Conservation (phyloP, 1,140 invertebrate genomes). For the Steinernema feltiae region DNA sequence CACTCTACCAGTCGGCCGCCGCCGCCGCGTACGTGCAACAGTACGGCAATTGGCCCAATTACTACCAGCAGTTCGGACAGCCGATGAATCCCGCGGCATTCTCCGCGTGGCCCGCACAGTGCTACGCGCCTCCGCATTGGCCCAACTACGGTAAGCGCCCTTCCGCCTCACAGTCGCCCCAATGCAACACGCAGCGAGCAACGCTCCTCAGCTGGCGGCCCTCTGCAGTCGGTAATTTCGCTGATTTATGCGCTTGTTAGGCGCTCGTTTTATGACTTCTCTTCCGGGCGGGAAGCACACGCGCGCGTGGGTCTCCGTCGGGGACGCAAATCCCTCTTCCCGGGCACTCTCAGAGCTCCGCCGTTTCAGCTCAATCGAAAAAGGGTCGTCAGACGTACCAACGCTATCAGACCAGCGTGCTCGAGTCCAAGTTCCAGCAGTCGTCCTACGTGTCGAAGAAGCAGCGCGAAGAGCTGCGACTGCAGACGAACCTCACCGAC, state of each 20-base stretch:
- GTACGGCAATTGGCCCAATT: conserved; percentile 38
- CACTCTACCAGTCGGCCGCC: conserved; percentile 31
- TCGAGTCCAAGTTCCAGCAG: conserved; percentile 48
- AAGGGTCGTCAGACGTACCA: conserved; percentile 62
- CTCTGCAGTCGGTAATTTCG: conserved; percentile 8
- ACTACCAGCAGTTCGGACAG: conserved; percentile 44
- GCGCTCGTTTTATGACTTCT: not conserved
- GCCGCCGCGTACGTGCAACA: conserved; percentile 39
- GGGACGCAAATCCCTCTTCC: no score
- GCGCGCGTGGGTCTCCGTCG: not conserved
- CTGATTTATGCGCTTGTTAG: conserved; percentile 14
- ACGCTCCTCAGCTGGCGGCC: conserved; percentile 8
- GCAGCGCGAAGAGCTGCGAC: conserved; percentile 46
- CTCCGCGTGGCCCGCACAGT: conserved; percentile 40
- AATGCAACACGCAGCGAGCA: not conserved
- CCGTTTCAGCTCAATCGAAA: conserved; percentile 44
- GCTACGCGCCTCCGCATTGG: conserved; percentile 36
- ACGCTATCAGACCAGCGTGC: conserved; percentile 59
- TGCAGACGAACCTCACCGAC: conserved; percentile 46
- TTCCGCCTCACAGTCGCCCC: conserved; percentile 1
- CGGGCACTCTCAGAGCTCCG: not conserved
- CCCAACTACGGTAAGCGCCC: conserved; percentile 42
- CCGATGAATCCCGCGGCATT: conserved; percentile 35
- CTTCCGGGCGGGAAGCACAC: not conserved
- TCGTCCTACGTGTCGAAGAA: conserved; percentile 46